A percentile compares a stretch with the other conserved stretches of the same genome.
Evolutionary conservation across 2,888 invertebrate genomes (phyloP).

Genomic region (Drosophila yooni): DNA sequence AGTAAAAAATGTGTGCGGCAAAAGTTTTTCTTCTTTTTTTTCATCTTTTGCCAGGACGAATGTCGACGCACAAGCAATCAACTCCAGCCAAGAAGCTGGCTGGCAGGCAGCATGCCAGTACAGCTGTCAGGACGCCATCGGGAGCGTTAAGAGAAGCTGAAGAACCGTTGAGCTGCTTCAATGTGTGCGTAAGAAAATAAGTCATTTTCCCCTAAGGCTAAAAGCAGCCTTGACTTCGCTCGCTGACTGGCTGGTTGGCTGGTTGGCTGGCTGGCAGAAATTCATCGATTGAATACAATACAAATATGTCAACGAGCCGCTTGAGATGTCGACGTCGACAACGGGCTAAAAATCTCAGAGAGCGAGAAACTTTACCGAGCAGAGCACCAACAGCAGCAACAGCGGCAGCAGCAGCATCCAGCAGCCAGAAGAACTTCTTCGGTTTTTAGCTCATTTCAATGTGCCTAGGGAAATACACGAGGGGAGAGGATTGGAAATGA

Average conservation of each 20-base stretch:
- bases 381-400: conserved; percentile 9
- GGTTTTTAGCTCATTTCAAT: conserved; percentile 72
- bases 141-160: conserved; percentile 8
- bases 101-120: conserved; percentile 33
- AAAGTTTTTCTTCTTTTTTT: conserved; percentile 44
- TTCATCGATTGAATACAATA: conserved; percentile 81
- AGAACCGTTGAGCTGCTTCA: conserved; percentile 52
- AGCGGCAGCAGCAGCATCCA: not conserved
- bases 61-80: conserved; percentile 76
- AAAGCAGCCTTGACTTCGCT: conserved; percentile 36
- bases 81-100: conserved; percentile 25
- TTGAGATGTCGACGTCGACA: conserved; percentile 73
- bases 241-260: conserved; percentile 29
- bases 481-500: conserved; percentile 4
- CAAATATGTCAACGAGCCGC: conserved; percentile 81
- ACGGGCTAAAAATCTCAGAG: conserved; percentile 66
- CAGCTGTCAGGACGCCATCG: conserved; percentile 32
- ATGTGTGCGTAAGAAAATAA: conserved; percentile 82
- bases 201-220: conserved; percentile 78
- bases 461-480: conserved; percentile 54
- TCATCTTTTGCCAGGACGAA: conserved; percentile 50
- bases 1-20: conserved; percentile 77
- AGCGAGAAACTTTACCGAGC: conserved; percentile 46
- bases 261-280: conserved; percentile 61
- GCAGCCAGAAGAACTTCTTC: conserved; percentile 7